These are phyloP conservation scores for Parnassius apollo DNA, from an alignment of 2,888 invertebrate species.

Conservation along the genomic window DNA sequence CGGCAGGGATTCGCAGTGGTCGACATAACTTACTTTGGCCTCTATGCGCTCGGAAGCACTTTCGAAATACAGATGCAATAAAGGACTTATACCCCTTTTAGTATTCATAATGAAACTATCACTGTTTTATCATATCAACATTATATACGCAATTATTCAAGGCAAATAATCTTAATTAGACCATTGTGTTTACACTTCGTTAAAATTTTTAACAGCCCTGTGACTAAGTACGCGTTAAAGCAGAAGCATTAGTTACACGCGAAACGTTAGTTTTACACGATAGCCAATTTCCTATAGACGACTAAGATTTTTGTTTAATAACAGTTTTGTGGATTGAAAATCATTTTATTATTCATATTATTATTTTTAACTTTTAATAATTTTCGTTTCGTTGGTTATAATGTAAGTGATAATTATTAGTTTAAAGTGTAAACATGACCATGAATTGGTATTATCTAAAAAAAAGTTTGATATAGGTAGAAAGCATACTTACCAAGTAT, in stretches of 20 bases:
- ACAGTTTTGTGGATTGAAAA: not conserved
- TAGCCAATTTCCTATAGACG: constrained; percentile 5
- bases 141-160: too few species aligned
- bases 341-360: not conserved
- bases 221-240: constrained; percentile 13
- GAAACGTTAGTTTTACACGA: constrained; percentile 15
- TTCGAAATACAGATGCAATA: too few species aligned
- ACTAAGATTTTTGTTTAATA: not conserved
- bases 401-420: constrained; percentile 5
- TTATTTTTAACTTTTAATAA: not conserved
- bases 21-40: too few species aligned
- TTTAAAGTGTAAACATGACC: constrained; percentile 3
- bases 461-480: too few species aligned
- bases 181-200: constrained; percentile 18
- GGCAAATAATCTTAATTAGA: constrained; percentile 15
- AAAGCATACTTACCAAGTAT: too few species aligned
- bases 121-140: too few species aligned
- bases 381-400: not conserved
- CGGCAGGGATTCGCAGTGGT: too few species aligned
- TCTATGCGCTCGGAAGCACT: too few species aligned
- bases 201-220: constrained; percentile 20
- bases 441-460: too few species aligned
- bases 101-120: too few species aligned
- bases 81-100: too few species aligned
- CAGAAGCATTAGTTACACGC: constrained; percentile 6